Evolutionary conservation across 2,797 vertebrate genomes (phyloP).

Genomic region (Graptemys geographica): DNA sequence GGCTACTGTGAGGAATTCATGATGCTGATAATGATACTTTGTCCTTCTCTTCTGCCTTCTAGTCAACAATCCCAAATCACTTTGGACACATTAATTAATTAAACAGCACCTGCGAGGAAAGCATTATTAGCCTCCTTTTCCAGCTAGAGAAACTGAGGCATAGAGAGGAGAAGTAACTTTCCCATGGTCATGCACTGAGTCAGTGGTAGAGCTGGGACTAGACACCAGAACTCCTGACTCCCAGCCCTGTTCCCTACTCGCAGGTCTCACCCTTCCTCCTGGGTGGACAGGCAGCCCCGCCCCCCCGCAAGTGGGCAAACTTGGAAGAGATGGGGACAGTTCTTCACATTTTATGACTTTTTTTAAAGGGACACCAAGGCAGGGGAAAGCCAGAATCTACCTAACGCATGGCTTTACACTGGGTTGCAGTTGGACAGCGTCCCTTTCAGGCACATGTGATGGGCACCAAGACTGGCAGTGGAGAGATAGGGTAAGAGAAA

Average conservation of each 20-base stretch:
- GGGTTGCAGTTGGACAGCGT: no score
- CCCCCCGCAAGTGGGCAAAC: neutral
- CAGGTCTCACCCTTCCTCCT: neutral
- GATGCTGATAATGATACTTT: neutral
- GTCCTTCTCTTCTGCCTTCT: neutral
- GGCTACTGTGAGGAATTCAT: neutral
- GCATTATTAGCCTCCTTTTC: fast-evolving
- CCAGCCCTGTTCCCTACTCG: neutral
- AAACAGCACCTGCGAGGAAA: fast-evolving
- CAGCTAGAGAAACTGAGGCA: neutral
- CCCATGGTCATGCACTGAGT: neutral
- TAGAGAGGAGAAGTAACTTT: neutral
- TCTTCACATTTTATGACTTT: no score
- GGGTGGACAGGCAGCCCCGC: neutral
- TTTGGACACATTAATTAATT: neutral
- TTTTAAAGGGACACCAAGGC: no score
- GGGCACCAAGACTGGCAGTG: neutral
- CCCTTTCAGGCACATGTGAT: neutral
- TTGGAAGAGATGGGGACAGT: neutral
- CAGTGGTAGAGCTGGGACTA: neutral
- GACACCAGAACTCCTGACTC: neutral
- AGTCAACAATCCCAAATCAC: neutral
- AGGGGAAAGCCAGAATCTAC: no score
- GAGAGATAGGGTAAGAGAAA: neutral
- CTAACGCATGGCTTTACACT: no score